Base-by-base conservation (phyloP, 1,140 invertebrate genomes). In the Drosophila biarmipes region DNA sequence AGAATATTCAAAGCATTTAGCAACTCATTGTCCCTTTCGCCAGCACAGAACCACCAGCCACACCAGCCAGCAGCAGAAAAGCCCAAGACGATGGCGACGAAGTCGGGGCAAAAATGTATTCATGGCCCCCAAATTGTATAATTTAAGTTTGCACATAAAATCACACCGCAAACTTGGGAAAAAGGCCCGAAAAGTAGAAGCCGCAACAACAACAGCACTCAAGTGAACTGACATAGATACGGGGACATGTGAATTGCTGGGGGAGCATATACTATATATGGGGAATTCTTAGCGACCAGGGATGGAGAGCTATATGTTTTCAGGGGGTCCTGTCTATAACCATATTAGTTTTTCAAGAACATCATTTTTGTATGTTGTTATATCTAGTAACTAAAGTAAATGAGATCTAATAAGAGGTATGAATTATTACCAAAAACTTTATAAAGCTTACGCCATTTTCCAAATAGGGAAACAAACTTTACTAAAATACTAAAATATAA, bases 131-230 rank as follows among this genome's bases (percentile, higher is more conserved):
- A 69, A 89, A 80, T 89, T 89, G 79, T 89, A 89, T 89, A 89
- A 89, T 89, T 89, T 89, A 89, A 89, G 84, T 89, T 87, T 89
- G 68, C 76, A 89, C 84, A 89, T 89, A 89, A 89, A 89, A 89
- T 89, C 84, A 89, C 79, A 87, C 84, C 84, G 73, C 79, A 89
- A 89, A 89, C 68, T 68, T 84, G 69, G 57, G 57, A 48, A 69
- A 73, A 55, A 52, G 73, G 61, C 45, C 61, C 48, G 48, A 59
- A 66, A 73, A 68, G 61, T 55, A 54, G 51, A 62, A 75, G 54
- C 73, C 61, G 29, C 53, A 27, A 58, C 51, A 71, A 78, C 63
- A 67, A 67, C 63, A 67, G 53, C 59, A 62, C 37, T 73, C 61
- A 69, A 86, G 62, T 69, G 51, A 85, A 76, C 77, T 68, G 63